Evolutionary conservation across 2,888 invertebrate species (phyloP), one percentile per base, ranked within the genome.

Genomic region (Tetrapedia diversipes): DNA sequence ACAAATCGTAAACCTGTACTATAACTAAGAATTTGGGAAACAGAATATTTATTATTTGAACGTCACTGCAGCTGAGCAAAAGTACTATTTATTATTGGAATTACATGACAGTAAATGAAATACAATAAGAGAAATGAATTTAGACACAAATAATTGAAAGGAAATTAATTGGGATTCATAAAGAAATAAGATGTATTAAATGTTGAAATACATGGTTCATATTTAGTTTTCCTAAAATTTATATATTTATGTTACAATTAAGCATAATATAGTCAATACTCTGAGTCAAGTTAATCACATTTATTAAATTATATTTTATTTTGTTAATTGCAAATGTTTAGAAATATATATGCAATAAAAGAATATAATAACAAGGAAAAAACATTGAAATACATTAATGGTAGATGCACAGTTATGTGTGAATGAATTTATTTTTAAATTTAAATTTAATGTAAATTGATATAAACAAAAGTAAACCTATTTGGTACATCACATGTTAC

Each of bases 131-230:
- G 32, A 65, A 53, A 54, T 45, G 19, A 41, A 45, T 51, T 43
- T 34, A 39, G 6, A 14, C 37, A 14, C n/a, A 39, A 37, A 63
- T 39, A 59, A 59, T 39, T 66, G 27, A 29, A 39, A n/a, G 10
- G 39, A 27, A 34, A 59, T 51, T 39, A 45, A 22, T 45, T 16
- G 4, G 1, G 24, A 19, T 22, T 64, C 10, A 2, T 27, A 6
- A 14, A 49, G 57, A 29, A 68, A 37, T 24, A n/a, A 39, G 22
- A 77, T 69, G 41, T 22, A 45, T 45, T 77, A 32, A 63, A 57
- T 39, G 47, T 68, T 32, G 41, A 77, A 57, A 77, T 54, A 77
- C 69, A 77, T n/a, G 68, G 77, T 77, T 68, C 47, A 76, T 77
- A 68, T 77, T 63, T 77, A 59, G 59, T 76, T 76, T 37, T 65